Evolutionary conservation across 2,797 vertebrate species (phyloP).

Genomic region (Alcedo atthis): DNA sequence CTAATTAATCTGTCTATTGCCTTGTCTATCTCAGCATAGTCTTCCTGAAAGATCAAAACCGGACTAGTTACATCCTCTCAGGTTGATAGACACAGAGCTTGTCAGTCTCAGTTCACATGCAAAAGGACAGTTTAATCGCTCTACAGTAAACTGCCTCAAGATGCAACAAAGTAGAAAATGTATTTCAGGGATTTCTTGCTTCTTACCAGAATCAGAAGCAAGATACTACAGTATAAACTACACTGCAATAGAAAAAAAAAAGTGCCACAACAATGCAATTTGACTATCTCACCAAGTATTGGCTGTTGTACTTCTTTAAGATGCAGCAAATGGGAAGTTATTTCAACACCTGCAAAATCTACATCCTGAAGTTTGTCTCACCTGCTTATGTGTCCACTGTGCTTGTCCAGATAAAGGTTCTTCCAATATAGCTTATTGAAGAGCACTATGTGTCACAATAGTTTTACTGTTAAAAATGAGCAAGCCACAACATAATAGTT

Average conservation of each 20-base stretch:
- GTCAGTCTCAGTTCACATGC: background rate
- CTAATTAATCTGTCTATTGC: conserved; percentile 1
- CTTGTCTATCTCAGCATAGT: background rate
- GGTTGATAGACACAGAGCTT: background rate
- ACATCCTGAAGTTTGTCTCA: background rate
- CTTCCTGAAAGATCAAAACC: conserved; percentile 9
- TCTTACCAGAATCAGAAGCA: background rate
- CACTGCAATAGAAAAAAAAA: background rate
- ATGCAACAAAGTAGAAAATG: background rate
- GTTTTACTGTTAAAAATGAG: background rate
- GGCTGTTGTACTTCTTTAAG: background rate
- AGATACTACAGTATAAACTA: background rate
- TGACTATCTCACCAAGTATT: background rate
- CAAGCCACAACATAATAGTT: background rate
- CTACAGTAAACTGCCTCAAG: background rate
- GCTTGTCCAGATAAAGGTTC: background rate
- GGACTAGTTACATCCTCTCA: background rate
- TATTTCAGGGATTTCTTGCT: background rate
- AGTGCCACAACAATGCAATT: fast-evolving
- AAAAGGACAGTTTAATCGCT: background rate
- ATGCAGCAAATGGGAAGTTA: background rate
- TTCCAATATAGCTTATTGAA: background rate
- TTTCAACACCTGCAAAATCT: background rate
- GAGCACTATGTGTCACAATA: background rate
- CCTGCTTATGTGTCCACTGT: background rate